A percentile compares a stretch with the other conserved stretches of the same genome.
These are phyloP conservation scores for Opisthograptis luteolata DNA, from an alignment of 2,888 invertebrate genomes.

Conservation along the genomic window DNA sequence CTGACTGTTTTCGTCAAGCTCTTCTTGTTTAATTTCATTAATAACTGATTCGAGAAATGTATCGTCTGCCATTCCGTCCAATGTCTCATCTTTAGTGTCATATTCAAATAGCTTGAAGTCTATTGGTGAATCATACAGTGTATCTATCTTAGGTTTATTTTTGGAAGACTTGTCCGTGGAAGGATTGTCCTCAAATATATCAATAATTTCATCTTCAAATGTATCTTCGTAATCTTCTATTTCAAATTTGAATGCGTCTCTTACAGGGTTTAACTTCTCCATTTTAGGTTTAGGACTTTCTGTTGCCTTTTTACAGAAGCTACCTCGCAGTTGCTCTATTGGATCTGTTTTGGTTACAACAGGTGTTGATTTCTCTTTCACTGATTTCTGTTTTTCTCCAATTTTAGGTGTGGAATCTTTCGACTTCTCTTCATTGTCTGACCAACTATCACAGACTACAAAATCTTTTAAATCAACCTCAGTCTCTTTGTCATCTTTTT, in stretches of 20 bases:
- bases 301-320: constrained; percentile 10
- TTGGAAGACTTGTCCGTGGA: constrained; percentile 53
- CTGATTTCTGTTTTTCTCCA: constrained; percentile 43
- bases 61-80: constrained; percentile 66
- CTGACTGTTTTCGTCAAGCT: constrained; percentile 62
- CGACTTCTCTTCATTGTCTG: constrained; percentile 73
- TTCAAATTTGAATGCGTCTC: constrained; percentile 74
- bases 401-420: constrained; percentile 56
- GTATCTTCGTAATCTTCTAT: constrained; percentile 72
- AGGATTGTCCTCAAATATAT: constrained; percentile 62
- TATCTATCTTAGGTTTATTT: constrained; percentile 42
- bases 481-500: constrained; percentile 56
- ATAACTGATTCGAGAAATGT: constrained; percentile 75
- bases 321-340: constrained; percentile 43
- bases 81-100: constrained; percentile 54
- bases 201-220: constrained; percentile 67
- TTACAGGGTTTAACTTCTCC: constrained; percentile 68
- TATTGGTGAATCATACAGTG: constrained; percentile 51
- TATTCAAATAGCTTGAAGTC: constrained; percentile 53
- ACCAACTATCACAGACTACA: constrained; percentile 80
- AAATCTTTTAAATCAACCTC: constrained; percentile 72
- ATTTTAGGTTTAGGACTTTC: constrained; percentile 51
- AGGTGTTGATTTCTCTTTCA: constrained; percentile 11
- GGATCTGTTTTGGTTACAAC: constrained; percentile 42
- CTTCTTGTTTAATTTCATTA: constrained; percentile 74